phyloP scores from a whole-genome alignment of 2,113 vertebrate species.

The Geococcyx californianus region DNA sequence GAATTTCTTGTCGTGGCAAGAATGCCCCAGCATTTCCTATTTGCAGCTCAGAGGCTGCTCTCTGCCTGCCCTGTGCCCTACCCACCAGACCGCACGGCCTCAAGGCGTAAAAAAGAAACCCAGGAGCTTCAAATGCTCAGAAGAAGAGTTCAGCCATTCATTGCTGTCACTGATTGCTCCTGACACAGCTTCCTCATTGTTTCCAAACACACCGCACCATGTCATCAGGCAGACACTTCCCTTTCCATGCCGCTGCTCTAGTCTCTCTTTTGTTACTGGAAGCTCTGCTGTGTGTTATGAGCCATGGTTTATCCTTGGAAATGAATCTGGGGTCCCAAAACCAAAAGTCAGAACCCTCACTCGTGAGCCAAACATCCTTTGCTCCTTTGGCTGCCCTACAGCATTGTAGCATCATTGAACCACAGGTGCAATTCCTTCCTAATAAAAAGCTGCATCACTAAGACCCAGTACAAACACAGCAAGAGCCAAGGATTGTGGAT shows the following conservation, averaged over 20 bases:
- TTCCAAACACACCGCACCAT: neutral
- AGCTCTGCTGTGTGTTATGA: neutral
- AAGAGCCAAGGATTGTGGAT: neutral
- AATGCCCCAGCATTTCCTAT: neutral
- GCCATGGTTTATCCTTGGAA: neutral
- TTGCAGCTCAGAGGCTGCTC: neutral
- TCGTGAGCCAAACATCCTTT: neutral
- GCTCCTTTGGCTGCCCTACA: neutral
- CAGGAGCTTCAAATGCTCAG: neutral
- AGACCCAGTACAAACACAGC: rapidly evolving
- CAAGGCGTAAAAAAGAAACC: neutral
- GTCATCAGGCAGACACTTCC: neutral
- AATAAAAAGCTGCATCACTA: neutral
- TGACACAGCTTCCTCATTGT: neutral
- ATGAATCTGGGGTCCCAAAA: neutral
- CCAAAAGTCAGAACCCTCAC: neutral
- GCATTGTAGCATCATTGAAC: neutral
- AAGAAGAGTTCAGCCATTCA: neutral
- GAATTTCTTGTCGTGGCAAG: neutral
- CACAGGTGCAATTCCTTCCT: neutral
- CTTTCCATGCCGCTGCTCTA: neutral
- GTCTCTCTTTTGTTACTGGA: neutral
- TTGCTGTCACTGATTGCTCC: neutral
- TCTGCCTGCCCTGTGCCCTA: neutral
- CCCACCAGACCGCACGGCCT: neutral